phyloP scores from a whole-genome alignment of 2,797 vertebrate genomes.

The Holocentrus rufus region DNA sequence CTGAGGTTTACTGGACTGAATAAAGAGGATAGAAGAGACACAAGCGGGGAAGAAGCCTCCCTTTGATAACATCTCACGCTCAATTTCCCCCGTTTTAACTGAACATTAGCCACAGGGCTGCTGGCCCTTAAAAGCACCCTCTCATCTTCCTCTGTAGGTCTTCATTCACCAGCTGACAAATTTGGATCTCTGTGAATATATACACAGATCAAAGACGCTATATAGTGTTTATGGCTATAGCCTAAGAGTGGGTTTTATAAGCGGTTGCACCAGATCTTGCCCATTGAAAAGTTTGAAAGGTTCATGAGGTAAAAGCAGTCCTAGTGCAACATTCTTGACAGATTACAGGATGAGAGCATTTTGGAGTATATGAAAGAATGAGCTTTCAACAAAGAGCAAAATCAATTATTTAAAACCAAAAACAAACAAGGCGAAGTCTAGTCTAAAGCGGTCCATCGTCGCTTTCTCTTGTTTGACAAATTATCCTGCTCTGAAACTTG shows the following conservation, averaged over 20 bases:
- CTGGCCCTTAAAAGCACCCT: slow-evolving; percentile 28
- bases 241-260: slow-evolving; percentile 37
- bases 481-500: slow-evolving; percentile 11
- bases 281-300: slow-evolving; percentile 40
- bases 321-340: slow-evolving; percentile 5
- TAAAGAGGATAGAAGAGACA: slow-evolving; percentile 53
- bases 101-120: slow-evolving; percentile 37
- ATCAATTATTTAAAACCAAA: neutral
- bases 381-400: neutral
- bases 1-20: slow-evolving; percentile 54
- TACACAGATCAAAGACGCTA: slow-evolving; percentile 42
- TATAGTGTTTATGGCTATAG: slow-evolving; percentile 6
- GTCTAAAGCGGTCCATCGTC: neutral
- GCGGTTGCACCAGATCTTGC: slow-evolving; percentile 10
- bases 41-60: slow-evolving; percentile 48
- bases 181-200: neutral
- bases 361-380: slow-evolving; percentile 11
- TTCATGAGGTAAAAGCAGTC: slow-evolving; percentile 18
- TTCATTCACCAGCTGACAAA: slow-evolving; percentile 5
- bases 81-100: slow-evolving; percentile 55
- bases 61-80: slow-evolving; percentile 64
- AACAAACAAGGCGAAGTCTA: neutral
- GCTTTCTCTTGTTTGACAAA: slow-evolving; percentile 25
- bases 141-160: slow-evolving; percentile 35
- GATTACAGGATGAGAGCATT: slow-evolving; percentile 37